Conservation (phyloP, 2,113 vertebrate genomes). For the Garra rufa region DNA sequence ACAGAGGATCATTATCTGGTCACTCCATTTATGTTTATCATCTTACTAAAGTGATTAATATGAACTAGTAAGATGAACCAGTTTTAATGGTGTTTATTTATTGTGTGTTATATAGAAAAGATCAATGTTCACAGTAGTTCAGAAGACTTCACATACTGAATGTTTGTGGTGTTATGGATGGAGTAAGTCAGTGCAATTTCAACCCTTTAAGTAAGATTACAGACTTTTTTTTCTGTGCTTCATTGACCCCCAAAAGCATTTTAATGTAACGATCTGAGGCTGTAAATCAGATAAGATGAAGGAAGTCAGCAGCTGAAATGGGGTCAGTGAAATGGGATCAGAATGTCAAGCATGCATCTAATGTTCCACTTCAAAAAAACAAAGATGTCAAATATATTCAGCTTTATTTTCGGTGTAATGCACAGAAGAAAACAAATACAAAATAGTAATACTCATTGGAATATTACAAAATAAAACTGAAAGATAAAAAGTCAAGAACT, state of each 20-base stretch:
- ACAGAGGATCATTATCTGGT: background rate
- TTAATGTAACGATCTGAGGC: background rate
- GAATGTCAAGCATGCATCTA: background rate
- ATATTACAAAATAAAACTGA: background rate
- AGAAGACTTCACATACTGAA: background rate
- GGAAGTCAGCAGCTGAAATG: background rate
- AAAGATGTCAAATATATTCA: background rate
- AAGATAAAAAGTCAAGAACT: too few species aligned
- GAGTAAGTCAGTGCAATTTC: background rate
- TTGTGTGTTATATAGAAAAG: background rate
- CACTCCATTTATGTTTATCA: background rate
- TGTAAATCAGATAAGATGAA: slow-evolving; percentile 3
- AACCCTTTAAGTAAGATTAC: background rate
- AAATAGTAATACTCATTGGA: background rate
- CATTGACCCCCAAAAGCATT: background rate
- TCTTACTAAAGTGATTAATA: background rate
- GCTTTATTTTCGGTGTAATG: background rate
- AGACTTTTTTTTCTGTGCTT: too few species aligned
- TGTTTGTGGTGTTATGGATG: background rate
- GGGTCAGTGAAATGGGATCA: background rate
- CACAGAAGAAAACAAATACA: background rate
- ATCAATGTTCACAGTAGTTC: background rate
- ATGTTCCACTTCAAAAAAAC: background rate
- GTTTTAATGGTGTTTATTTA: background rate
- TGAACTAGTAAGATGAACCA: background rate